These are phyloP conservation scores for Apamea anceps DNA, from an alignment of 2,888 invertebrate species.

Conservation along the genomic window DNA sequence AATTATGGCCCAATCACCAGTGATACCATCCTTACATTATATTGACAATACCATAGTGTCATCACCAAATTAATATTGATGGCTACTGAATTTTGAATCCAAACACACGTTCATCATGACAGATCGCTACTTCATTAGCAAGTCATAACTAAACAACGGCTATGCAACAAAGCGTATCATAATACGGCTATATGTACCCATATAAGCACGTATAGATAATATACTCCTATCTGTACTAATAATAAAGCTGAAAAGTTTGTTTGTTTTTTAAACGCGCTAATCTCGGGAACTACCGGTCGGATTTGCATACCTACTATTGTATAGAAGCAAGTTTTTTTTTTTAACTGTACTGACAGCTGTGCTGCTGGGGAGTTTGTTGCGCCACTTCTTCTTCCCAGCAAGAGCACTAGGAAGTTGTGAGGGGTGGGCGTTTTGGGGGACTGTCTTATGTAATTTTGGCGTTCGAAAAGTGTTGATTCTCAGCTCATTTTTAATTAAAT, in stretches of 20 bases:
- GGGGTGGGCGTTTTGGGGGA: too few species aligned
- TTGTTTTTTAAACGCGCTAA: not conserved
- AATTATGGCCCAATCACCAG: not conserved
- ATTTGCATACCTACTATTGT: not conserved
- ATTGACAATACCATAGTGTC: slow-evolving; percentile 22
- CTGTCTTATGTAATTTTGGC: too few species aligned
- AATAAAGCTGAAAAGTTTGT: not conserved
- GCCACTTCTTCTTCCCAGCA: too few species aligned
- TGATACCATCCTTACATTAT: not conserved
- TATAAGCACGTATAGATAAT: not conserved
- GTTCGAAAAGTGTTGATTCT: too few species aligned
- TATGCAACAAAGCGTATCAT: slow-evolving; percentile 24
- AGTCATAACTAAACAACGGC: slow-evolving; percentile 50
- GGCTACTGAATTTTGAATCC: slow-evolving; percentile 49
- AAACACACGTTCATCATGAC: slow-evolving; percentile 43
- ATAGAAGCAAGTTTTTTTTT: too few species aligned
- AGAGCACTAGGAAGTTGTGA: too few species aligned
- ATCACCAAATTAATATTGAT: slow-evolving; percentile 50
- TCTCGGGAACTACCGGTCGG: not conserved
- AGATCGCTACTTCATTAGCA: slow-evolving; percentile 53
- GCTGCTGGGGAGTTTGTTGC: too few species aligned
- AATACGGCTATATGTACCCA: not conserved
- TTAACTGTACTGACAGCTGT: too few species aligned
- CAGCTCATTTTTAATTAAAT: too few species aligned
- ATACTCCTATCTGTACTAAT: not conserved